Evolutionary conservation across 2,888 invertebrate genomes (phyloP).

Genomic region (Willowsia nigromaculata): DNA sequence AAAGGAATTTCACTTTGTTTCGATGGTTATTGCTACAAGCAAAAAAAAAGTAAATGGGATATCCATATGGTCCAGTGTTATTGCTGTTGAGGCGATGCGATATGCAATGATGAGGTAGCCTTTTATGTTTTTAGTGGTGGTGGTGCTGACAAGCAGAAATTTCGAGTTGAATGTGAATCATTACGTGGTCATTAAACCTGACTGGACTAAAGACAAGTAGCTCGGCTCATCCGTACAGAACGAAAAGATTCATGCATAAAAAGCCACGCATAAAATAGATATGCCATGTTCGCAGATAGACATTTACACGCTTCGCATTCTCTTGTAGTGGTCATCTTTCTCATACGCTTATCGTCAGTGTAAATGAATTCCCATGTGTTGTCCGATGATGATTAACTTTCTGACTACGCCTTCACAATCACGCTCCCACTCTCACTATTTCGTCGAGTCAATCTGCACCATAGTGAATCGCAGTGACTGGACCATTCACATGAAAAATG

Average conservation of each 20-base stretch:
- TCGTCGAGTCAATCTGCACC: neutral
- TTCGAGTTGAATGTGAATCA: slow-evolving; percentile 34
- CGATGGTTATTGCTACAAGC: neutral
- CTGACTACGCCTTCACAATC: neutral
- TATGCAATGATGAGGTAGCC: neutral
- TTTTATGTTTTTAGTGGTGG: neutral
- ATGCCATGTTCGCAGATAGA: no score
- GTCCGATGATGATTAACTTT: slow-evolving; percentile 19
- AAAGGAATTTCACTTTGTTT: neutral
- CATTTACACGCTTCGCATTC: neutral
- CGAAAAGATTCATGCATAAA: neutral
- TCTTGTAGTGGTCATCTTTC: neutral
- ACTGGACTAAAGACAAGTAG: slow-evolving; percentile 18
- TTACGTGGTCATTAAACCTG: slow-evolving; percentile 41
- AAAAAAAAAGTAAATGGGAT: neutral
- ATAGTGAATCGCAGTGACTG: no score
- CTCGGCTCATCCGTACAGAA: neutral
- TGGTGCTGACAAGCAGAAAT: slow-evolving; percentile 42
- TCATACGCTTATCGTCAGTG: slow-evolving; percentile 7
- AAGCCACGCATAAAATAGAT: neutral
- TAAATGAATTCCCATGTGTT: slow-evolving; percentile 12
- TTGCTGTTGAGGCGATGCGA: no score
- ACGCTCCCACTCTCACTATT: neutral
- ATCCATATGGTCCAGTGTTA: neutral
- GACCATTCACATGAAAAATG: neutral